These are phyloP conservation scores for Trichopria drosophilae DNA, from an alignment of 2,888 invertebrate genomes.

Conservation along the genomic window DNA sequence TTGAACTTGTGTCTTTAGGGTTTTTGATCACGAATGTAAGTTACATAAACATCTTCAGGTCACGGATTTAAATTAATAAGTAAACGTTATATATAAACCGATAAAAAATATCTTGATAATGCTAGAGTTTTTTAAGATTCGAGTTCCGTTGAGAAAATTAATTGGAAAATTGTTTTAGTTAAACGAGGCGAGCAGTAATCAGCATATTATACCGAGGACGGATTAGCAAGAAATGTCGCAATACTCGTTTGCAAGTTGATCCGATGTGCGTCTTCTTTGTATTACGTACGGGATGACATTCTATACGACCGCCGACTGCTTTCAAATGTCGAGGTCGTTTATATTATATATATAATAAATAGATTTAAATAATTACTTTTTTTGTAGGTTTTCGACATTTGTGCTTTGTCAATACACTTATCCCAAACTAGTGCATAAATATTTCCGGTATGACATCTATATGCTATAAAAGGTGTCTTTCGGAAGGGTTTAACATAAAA, in stretches of 20 bases:
- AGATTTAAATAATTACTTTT: no score
- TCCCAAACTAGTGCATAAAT: no score
- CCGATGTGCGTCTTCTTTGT: constrained; percentile 18
- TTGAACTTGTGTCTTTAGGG: no score
- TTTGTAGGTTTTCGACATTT: no score
- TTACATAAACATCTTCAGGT: not conserved
- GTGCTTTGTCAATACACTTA: no score
- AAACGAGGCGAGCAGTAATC: constrained; percentile 33
- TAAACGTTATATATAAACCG: not conserved
- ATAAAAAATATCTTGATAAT: not conserved
- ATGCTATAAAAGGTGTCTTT: no score
- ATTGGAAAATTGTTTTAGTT: constrained; percentile 4
- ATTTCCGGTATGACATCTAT: no score
- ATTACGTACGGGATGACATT: constrained; percentile 12
- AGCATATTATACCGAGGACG: constrained; percentile 49
- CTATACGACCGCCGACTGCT: constrained; percentile 9
- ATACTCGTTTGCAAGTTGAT: constrained; percentile 42
- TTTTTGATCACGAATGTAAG: no score
- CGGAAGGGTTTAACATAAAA: no score
- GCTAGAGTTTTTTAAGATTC: not conserved
- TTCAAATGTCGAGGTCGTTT: no score
- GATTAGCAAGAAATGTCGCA: constrained; percentile 35
- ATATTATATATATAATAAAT: no score
- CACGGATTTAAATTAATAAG: not conserved
- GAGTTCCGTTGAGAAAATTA: not conserved